Evolutionary conservation across 92 coral and sea anemone genomes (phyloP).

Genomic region (Montipora capitata): DNA sequence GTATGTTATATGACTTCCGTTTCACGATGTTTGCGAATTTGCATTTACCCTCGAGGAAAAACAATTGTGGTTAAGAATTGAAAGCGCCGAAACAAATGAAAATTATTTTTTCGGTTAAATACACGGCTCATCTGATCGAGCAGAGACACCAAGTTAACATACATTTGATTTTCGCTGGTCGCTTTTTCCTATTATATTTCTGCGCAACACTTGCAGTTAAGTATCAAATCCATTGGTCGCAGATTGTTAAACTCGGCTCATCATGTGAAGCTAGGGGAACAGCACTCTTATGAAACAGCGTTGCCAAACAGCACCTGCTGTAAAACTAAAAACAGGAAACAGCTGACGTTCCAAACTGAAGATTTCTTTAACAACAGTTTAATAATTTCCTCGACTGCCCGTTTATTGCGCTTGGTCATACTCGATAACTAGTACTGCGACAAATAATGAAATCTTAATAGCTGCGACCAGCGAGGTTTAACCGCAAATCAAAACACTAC

Average conservation of each 20-base stretch:
- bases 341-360: constrained; percentile 43
- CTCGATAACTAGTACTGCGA: constrained; percentile 6
- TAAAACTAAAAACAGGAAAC: constrained; percentile 51
- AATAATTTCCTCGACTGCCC: constrained; percentile 23
- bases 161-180: too few species aligned
- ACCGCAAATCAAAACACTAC: constrained; percentile 12
- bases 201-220: neutral
- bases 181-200: too few species aligned
- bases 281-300: constrained; percentile 15
- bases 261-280: neutral
- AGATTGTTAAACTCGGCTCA: neutral
- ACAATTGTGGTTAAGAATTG: constrained; percentile 29
- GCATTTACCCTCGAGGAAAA: constrained; percentile 54
- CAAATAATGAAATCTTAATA: neutral
- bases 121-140: constrained; percentile 11
- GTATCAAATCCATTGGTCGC: neutral
- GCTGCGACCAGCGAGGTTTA: neutral
- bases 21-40: constrained; percentile 12
- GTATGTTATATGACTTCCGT: constrained; percentile 3
- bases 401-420: constrained; percentile 38
- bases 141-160: neutral
- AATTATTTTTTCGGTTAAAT: constrained; percentile 38
- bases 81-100: constrained; percentile 39
- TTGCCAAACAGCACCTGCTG: constrained; percentile 39
- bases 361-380: constrained; percentile 53